Base-by-base conservation (phyloP, 2,113 vertebrate genomes). In the Clarias gariepinus region DNA sequence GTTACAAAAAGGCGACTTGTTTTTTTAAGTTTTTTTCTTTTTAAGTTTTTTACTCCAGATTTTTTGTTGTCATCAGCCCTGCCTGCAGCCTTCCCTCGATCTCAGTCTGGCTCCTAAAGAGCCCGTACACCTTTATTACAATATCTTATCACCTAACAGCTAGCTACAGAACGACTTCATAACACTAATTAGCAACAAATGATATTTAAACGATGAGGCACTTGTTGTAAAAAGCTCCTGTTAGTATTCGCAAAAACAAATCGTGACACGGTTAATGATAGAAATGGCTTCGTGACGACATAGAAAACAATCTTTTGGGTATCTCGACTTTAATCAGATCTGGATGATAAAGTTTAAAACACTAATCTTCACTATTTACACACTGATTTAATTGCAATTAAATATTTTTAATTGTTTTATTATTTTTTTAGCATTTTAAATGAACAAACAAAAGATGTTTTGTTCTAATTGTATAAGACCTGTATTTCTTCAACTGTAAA, bases 1-100 rank as follows among this genome's bases (percentile, higher is more conserved):
- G 94, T 96, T 93, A 94, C 91, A 89, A 92, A 93, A 94, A 92
- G 91, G 86, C 87, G 81, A 81, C 88, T 90, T 90, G 0, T 41
- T 83, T 83, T 87, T 85, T 73, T n/a, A n/a, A n/a, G n/a, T n/a
- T 61, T 85, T 58, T 36, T 47, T 16, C 13, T 63, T 15, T 13
- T 18, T 58, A n/a, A n/a, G n/a, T 83, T 57, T 13, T 25, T 30
- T 30, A n/a, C n/a, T 13, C n/a, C 5, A 60, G 57, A 21, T n/a
- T 69, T 36, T 63, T n/a, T 21, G 4, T 52, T 9, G 36, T 55
- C 81, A 12, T 57, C 74, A n/a, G 4, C 61, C 71, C 68, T 61
- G 79, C 79, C 81, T 83, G 86, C 86, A 87, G 81, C 71, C 86
- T 87, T 76, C 30, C 85, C 80, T 87, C 30, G 4, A 52, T 41